Evolutionary conservation across 1,140 invertebrate species (phyloP), one percentile per base, ranked within the genome.

Genomic region (Drosophila tropicalis): DNA sequence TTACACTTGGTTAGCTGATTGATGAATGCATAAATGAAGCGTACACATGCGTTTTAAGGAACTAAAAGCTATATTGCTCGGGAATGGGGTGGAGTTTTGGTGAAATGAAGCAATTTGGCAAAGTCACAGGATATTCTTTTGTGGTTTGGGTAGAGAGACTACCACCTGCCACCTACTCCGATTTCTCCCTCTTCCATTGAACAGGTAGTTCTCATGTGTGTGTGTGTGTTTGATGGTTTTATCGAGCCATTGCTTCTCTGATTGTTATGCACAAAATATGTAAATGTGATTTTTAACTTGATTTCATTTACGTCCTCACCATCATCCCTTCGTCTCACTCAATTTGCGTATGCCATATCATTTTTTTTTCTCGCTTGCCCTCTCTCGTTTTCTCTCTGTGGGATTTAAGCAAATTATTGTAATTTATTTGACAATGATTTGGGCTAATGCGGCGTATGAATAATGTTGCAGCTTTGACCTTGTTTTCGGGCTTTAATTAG

Each of bases 1-100:
- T 91, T 80, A 91, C 89, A 91, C 89, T 91, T 91, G 90, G 89
- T 91, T 91, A 89, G 82, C 89, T 91, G 89, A 91, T 91, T 91
- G 89, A 91, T 91, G 89, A 89, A 91, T 91, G 89, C 81, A 90
- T 90, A 90, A 90, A 90, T 90, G 87, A 90, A 90, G 86, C 81
- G 84, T 90, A 87, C 83, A 87, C 83, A 87, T 89, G 79, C 83
- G 79, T 76, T 80, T 72, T 70, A 69, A 40, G 58, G 41, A 17
- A 51, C 44, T 51, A 51, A 51, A 51, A 62, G 44, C 15, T 39
- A 32, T 40, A 47, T 34, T 40, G 41, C 5, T 34, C 0, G n/a
- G 36, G 12, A 13, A 5, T 15, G 25, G 4, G 12, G 2, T 1
- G 22, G 57, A 44, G 55, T 69, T 41, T 29, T 61, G 55, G 19